Percentiles rank a stretch among this genome's conserved stretches.
These are phyloP conservation scores for pig (Sus scrofa) DNA, from an alignment of 2,113 vertebrate species.

Conservation along the genomic window T2T-Sscrofa CM000815.6:91559001-91559500, in stretches of 20 bases:
- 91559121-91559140: constrained; percentile 48
- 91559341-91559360: constrained; percentile 36
- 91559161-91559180: background rate
- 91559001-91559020: constrained; percentile 66
- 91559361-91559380: constrained; percentile 24
- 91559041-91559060: constrained; percentile 62
- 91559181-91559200: background rate
- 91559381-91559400: constrained; percentile 51
- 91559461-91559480: background rate
- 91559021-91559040: constrained; percentile 62
- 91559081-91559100: constrained; percentile 76
- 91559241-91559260: background rate
- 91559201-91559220: background rate
- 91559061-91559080: constrained; percentile 70
- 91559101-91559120: constrained; percentile 65
- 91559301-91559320: background rate
- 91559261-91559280: background rate
- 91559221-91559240: background rate
- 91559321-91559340: constrained; percentile 20
- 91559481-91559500: background rate
- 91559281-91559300: background rate
- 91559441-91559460: background rate
- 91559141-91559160: constrained; percentile 61
- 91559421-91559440: constrained; percentile 41
- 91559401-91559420: background rate